Conservation (phyloP, 2,888 invertebrate species). For the Callimorpha dominula region DNA sequence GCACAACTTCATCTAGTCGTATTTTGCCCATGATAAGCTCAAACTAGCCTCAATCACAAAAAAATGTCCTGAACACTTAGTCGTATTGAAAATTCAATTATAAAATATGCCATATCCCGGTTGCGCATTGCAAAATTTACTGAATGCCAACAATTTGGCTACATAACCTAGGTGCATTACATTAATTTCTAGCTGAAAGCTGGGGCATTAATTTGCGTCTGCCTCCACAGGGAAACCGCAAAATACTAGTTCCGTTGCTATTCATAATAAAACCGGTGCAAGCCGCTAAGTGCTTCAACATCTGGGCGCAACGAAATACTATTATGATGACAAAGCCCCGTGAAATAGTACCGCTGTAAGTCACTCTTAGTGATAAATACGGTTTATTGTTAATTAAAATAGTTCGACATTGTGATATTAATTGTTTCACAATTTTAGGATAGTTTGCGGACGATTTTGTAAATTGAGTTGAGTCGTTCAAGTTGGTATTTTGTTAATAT, state of each 20-base stretch:
- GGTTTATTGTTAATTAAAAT: slow-evolving; percentile 40
- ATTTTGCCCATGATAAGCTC: not conserved
- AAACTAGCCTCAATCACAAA: slow-evolving; percentile 4
- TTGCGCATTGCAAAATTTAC: slow-evolving; percentile 70
- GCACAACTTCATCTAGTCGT: not conserved
- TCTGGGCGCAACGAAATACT: slow-evolving; percentile 81
- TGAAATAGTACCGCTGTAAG: slow-evolving; percentile 55
- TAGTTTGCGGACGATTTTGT: slow-evolving; percentile 10
- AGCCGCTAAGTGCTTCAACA: slow-evolving; percentile 84
- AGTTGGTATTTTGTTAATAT: not conserved
- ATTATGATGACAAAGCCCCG: slow-evolving; percentile 76
- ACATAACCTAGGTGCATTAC: slow-evolving; percentile 84
- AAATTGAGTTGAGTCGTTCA: not conserved
- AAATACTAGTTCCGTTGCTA: slow-evolving; percentile 85
- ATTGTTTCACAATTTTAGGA: slow-evolving; percentile 24
- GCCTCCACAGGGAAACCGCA: slow-evolving; percentile 81
- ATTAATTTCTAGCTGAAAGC: slow-evolving; percentile 85
- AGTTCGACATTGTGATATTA: slow-evolving; percentile 36
- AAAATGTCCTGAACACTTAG: slow-evolving; percentile 17
- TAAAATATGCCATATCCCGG: slow-evolving; percentile 63
- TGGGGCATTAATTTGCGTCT: slow-evolving; percentile 84
- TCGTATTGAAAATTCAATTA: slow-evolving; percentile 78
- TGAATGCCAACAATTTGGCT: slow-evolving; percentile 81
- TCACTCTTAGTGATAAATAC: slow-evolving; percentile 43
- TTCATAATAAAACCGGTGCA: slow-evolving; percentile 85